Conservation (phyloP, 2,113 vertebrate species). For the Meriones unguiculatus region DNA sequence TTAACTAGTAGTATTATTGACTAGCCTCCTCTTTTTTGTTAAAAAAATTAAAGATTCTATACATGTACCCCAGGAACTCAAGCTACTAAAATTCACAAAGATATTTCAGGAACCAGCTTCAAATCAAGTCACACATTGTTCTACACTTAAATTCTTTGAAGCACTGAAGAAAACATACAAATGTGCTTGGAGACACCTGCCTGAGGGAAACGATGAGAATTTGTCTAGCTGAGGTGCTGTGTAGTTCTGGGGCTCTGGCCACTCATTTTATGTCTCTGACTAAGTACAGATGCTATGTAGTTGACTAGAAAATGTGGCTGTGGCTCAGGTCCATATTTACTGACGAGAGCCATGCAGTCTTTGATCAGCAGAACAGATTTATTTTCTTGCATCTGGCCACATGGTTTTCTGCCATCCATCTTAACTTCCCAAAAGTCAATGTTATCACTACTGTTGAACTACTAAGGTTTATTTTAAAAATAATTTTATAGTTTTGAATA, state of each 20-base stretch:
- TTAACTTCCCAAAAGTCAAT: constrained; percentile 9
- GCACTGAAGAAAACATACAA: neutral
- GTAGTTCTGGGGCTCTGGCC: neutral
- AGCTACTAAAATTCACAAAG: neutral
- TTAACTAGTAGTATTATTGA: neutral
- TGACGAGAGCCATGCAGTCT: neutral
- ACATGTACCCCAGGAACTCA: neutral
- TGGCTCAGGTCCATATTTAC: neutral
- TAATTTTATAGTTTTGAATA: constrained; percentile 34
- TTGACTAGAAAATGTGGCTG: neutral
- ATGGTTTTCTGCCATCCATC: neutral
- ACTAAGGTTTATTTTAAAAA: constrained; percentile 44
- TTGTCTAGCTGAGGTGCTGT: constrained; percentile 21
- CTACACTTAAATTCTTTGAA: constrained; percentile 11
- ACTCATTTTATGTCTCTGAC: constrained; percentile 11
- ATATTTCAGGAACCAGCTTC: neutral
- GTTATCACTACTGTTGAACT: neutral
- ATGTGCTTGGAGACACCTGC: neutral
- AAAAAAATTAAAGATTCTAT: neutral
- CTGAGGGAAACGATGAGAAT: constrained; percentile 50
- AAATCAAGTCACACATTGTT: neutral
- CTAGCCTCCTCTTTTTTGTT: neutral
- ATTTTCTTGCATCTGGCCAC: neutral
- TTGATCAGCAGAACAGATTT: neutral
- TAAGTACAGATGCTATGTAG: neutral